Evolutionary conservation across 2,113 vertebrate genomes (phyloP), one percentile per base, ranked within the genome.

Genomic region (Phoxinus phoxinus): DNA sequence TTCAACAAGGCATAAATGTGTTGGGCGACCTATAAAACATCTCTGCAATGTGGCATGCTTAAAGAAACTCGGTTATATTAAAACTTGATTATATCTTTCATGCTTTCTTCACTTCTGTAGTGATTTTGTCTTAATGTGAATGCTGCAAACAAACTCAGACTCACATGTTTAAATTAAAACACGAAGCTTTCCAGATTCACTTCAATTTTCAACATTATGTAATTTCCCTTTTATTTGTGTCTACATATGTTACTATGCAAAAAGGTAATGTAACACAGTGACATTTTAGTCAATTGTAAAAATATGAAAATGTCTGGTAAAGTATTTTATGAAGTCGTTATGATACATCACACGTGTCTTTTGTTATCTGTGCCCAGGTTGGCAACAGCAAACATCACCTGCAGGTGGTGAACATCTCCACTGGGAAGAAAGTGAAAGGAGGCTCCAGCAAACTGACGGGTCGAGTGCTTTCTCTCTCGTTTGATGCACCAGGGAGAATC

Each of bases 321-420:
- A 10, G 41, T 41, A 10, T 9, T 41, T 41, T 41, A 8, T 41
- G 41, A 41, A 10, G 8, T 41, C 41, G 8, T 41, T 41, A 2
- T 74, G 41, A 37, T 41, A 13, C 13, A 37, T 71, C 30, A n/a
- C 5, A 41, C 56, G 59, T n/a, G 25, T 88, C 59, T n/a, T 44
- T 41, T 25, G 6, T 65, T 32, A 56, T 21, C 27, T 27, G 85
- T 81, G 63, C 61, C 46, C 91, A 97, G 97, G 97, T 97, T 87
- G 97, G 97, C 53, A 99, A 97, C 58, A 95, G 95, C 89, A 97
- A 97, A 92, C 96, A 98, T 87, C 95, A 96, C 61, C 93, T 99
- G 84, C 96, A 97, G 3, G 97, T 98, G 85, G 94, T 98, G 86
- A 98, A 99, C 93, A 97, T 99, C 93, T 98, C 97, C 85, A 99